Conservation (phyloP, 2,113 vertebrate species). For the Tyrannus savana region DNA sequence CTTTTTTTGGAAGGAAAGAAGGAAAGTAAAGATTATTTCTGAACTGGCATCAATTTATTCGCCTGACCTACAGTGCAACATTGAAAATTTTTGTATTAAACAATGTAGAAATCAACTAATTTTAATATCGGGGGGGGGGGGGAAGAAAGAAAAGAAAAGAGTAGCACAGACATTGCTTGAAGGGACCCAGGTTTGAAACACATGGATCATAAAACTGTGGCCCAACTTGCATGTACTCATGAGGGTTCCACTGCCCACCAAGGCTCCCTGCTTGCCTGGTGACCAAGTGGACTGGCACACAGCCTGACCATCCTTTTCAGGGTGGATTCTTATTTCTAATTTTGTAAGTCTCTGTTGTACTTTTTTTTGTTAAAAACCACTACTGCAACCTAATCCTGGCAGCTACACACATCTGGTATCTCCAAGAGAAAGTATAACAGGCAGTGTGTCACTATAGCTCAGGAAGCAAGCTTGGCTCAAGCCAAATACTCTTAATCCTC, state of each 20-base stretch:
- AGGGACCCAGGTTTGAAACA: not conserved
- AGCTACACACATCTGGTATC: not conserved
- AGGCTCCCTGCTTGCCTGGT: not conserved
- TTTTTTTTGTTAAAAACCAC: not conserved
- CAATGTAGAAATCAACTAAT: not conserved
- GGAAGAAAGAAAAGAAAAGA: not conserved
- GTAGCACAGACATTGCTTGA: not conserved
- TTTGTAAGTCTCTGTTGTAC: not conserved
- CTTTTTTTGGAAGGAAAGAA: not conserved
- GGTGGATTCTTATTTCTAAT: not conserved
- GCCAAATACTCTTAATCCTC: not conserved
- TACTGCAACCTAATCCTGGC: not conserved
- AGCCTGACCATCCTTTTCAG: not conserved
- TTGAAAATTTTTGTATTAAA: not conserved
- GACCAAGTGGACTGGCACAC: not conserved
- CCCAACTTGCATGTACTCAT: accelerated
- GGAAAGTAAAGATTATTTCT: not conserved
- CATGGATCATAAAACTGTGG: accelerated
- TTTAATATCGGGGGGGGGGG: not conserved
- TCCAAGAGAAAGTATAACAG: not conserved
- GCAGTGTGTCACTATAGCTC: not conserved
- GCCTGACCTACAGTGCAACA: not conserved
- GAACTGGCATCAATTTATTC: not conserved
- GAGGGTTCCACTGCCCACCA: not conserved
- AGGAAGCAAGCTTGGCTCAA: not conserved